phyloP scores from a whole-genome alignment of 2,888 invertebrate genomes.

The Callyntrura guangdongensis region DNA sequence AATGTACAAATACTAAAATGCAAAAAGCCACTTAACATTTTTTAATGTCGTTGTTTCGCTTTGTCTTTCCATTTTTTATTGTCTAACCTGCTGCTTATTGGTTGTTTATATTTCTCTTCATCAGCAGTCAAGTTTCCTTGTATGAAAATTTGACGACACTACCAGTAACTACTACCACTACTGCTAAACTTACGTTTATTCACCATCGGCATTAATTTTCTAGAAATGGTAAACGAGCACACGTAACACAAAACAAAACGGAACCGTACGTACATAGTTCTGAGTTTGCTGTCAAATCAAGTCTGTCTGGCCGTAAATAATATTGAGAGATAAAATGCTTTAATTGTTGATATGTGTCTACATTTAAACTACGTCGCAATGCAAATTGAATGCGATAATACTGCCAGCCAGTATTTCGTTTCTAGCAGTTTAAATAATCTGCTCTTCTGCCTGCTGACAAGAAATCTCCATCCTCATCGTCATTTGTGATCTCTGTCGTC shows the following conservation, averaged over 20 bases:
- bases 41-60: neutral
- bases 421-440: no score
- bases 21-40: neutral
- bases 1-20: no score
- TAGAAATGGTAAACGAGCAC: neutral
- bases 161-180: neutral
- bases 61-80: neutral
- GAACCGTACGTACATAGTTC: no score
- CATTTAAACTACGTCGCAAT: neutral
- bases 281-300: slow-evolving; percentile 31
- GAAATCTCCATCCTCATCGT: neutral
- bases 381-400: neutral
- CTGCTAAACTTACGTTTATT: no score
- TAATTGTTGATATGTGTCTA: slow-evolving; percentile 25
- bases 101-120: neutral
- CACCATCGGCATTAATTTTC: neutral
- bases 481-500: neutral
- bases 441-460: neutral
- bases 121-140: slow-evolving; percentile 70
- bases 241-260: neutral
- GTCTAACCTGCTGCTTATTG: no score
- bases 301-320: slow-evolving; percentile 31
- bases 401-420: neutral
- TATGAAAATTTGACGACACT: slow-evolving; percentile 45
- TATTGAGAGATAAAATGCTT: slow-evolving; percentile 16